Evolutionary conservation across 2,797 vertebrate species (phyloP).

Genomic region (Chiloscyllium punctatum): DNA sequence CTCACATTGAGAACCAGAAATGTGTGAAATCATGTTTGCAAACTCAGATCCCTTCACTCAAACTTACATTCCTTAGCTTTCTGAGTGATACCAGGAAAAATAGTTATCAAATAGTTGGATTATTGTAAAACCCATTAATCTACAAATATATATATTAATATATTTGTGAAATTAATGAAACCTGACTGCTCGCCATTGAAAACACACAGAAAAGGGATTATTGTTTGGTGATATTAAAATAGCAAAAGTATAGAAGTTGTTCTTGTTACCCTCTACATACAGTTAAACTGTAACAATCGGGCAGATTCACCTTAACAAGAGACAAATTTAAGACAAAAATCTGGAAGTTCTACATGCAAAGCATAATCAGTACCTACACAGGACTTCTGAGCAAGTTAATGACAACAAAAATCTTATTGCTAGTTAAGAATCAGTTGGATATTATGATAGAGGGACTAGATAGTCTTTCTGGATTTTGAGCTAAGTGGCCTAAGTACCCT

Average conservation of each 20-base stretch:
- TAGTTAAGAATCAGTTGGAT: neutral
- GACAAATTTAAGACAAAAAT: neutral
- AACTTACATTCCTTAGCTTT: neutral
- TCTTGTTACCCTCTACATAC: neutral
- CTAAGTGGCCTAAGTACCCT: neutral
- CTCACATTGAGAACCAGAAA: neutral
- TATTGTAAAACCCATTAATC: neutral
- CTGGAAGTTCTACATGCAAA: neutral
- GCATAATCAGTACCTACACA: neutral
- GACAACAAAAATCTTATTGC: neutral
- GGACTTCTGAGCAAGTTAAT: neutral
- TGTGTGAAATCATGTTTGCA: neutral
- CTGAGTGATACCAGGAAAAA: neutral
- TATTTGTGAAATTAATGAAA: neutral
- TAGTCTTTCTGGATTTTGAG: neutral
- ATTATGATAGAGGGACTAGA: neutral
- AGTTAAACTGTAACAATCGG: neutral
- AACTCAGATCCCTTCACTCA: neutral
- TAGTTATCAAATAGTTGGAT: neutral
- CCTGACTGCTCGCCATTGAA: neutral
- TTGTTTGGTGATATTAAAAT: neutral
- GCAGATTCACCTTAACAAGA: neutral
- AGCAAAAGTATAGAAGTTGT: neutral
- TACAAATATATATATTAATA: neutral
- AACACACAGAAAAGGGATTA: neutral